A percentile compares a stretch with the other conserved stretches of the same genome.
phyloP scores from a whole-genome alignment of 2,888 invertebrate genomes.

The Rhabditophanes sp. region DNA sequence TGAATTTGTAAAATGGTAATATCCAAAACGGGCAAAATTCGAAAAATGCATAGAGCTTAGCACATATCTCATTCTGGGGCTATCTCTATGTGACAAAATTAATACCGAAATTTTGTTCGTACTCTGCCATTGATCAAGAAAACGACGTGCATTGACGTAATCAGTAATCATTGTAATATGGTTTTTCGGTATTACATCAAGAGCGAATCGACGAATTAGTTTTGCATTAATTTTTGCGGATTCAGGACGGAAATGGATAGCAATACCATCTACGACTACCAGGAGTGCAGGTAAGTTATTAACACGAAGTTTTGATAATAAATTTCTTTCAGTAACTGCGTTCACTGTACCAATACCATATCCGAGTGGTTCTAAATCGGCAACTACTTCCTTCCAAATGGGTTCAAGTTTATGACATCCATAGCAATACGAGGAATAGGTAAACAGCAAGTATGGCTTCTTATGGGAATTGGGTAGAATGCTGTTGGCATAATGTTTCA shows the following conservation, averaged over 20 bases:
- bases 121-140: constrained; percentile 30
- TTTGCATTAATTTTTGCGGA: constrained; percentile 21
- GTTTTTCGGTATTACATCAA: constrained; percentile 43
- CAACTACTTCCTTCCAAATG: constrained; percentile 45
- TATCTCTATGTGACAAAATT: constrained; percentile 24
- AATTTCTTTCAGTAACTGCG: constrained; percentile 43
- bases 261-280: constrained; percentile 46
- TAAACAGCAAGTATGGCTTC: constrained; percentile 47
- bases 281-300: constrained; percentile 45
- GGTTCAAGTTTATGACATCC: constrained; percentile 46
- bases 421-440: constrained; percentile 47
- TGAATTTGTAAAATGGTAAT: constrained; percentile 20
- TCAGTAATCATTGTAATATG: constrained; percentile 19
- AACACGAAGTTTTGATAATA: constrained; percentile 45
- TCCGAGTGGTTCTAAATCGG: constrained; percentile 46
- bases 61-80: constrained; percentile 33
- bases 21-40: constrained; percentile 35
- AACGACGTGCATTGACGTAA: constrained; percentile 20
- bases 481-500: constrained; percentile 22
- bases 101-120: constrained; percentile 37
- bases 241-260: constrained; percentile 36
- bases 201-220: constrained; percentile 43
- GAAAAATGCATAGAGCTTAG: constrained; percentile 35
- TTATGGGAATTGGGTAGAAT: constrained; percentile 27
- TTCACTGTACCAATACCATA: constrained; percentile 48